phyloP scores from a whole-genome alignment of 2,797 vertebrate species.

The Protosalanx chinensis region DNA sequence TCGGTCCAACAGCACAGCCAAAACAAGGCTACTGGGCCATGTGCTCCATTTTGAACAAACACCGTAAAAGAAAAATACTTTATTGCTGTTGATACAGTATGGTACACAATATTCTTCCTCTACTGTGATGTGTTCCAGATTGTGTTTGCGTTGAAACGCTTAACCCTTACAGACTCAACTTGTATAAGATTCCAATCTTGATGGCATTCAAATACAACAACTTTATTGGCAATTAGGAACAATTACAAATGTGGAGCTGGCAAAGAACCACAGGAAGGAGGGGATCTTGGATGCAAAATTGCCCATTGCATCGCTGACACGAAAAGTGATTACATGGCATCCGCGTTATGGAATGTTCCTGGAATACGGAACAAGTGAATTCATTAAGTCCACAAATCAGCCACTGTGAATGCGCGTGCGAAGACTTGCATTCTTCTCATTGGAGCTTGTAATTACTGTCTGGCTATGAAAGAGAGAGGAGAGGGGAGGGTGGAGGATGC shows the following conservation, averaged over 20 bases:
- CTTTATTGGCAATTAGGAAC: slow-evolving; percentile 4
- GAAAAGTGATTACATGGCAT: slow-evolving; percentile 60
- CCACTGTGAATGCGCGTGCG: slow-evolving; percentile 33
- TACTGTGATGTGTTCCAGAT: not conserved
- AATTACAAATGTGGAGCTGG: slow-evolving; percentile 1
- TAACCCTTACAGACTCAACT: not conserved
- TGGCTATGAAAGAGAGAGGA: slow-evolving; percentile 59
- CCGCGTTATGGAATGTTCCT: slow-evolving; percentile 61
- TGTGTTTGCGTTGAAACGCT: not conserved
- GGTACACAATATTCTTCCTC: not conserved
- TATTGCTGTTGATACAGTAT: not conserved
- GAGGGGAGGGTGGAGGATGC: slow-evolving; percentile 37
- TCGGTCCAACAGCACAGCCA: not conserved
- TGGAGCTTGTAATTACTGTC: slow-evolving; percentile 64
- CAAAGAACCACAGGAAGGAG: not conserved
- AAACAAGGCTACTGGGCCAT: not conserved
- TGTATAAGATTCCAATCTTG: not conserved
- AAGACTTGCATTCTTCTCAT: slow-evolving; percentile 50
- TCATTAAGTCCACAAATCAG: slow-evolving; percentile 63
- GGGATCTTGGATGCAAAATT: slow-evolving; percentile 17
- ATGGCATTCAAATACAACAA: not conserved
- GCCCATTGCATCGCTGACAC: slow-evolving; percentile 30
- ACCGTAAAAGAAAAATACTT: not conserved
- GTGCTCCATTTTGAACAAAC: not conserved
- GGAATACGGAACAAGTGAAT: slow-evolving; percentile 61